Base-by-base conservation (phyloP, 2,113 vertebrate genomes). In the Halichoeres trimaculatus region DNA sequence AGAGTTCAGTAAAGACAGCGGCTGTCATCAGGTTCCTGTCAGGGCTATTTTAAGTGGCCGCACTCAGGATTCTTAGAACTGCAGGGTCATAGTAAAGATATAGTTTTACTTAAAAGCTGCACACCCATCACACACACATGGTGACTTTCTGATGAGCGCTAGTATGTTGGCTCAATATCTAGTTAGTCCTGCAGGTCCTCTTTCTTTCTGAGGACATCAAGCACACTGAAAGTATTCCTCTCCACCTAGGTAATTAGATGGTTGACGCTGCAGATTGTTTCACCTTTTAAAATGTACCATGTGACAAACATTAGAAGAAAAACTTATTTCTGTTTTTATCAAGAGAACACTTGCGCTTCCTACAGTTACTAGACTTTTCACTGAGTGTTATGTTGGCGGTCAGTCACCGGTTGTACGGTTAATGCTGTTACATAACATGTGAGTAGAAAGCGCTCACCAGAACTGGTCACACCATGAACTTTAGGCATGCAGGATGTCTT, bases 1-100 rank as follows among this genome's bases (percentile, higher is more conserved):
- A 79, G 43, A 50, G 64, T 63, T 82, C 70, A 64, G 67, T 69
- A 78, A 88, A 87, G 81, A 87, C 70, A 3, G 69, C 38, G 54
- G 64, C 82, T 84, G 88, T 90, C 86, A 66, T 85, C 89, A 35
- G 52, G 87, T 88, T 92, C 83, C 85, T 81, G 64, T 88, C 76
- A 17, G 64, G 45, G 85, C 84, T 91, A 92, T 93, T 92, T 92
- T 71, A 83, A 92, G 88, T 84, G 59, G 76, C 61, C 74, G 47
- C 70, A 58, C 76, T 74, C 10, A 2, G 71, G 30, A 66, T 92
- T 92, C 89, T 91, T 47, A 85, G 85, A 90, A 91, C 19, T 71
- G 81, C 75, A 76, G 79, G 87, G 76, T 90, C 81, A 85, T 75
- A 70, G 40, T 89, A 88, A 89, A 89, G 73, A 81, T 90, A 87